Percentiles rank a stretch among this genome's conserved stretches.
These are phyloP conservation scores for Perithous albicinctus DNA, from an alignment of 2,888 invertebrate species.

Conservation along the genomic window DNA sequence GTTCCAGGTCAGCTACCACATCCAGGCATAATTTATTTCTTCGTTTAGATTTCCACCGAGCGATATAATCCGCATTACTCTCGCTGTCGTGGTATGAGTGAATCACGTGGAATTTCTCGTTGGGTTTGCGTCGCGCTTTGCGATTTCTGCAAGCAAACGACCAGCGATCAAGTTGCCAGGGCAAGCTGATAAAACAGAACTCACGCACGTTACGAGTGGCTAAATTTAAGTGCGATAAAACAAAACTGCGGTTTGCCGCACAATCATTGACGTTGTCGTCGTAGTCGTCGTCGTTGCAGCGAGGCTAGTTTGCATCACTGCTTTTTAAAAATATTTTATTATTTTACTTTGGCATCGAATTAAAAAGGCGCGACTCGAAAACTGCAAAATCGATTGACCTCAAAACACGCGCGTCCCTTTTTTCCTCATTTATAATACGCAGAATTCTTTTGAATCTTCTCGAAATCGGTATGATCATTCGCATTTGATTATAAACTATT, in stretches of 20 bases:
- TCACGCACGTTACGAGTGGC: not conserved
- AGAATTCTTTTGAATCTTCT: not conserved
- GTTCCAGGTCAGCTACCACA: not conserved
- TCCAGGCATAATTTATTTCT: conserved; percentile 8
- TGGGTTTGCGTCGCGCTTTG: not conserved
- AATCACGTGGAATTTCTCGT: not conserved
- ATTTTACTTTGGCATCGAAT: not conserved
- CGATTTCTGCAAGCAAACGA: conserved; percentile 6
- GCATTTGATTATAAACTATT: not conserved
- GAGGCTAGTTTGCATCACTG: not conserved
- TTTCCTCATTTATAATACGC: not conserved
- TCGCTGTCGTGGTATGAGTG: not conserved
- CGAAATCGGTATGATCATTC: not conserved
- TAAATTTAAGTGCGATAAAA: conserved; percentile 40
- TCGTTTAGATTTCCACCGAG: conserved; percentile 4
- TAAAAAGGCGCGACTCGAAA: not conserved
- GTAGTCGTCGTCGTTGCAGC: not conserved
- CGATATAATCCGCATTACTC: conserved; percentile 1
- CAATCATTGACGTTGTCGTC: not conserved
- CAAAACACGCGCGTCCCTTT: not conserved
- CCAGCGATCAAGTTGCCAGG: conserved; percentile 30
- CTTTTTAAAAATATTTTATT: not conserved
- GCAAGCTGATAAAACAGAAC: conserved; percentile 36
- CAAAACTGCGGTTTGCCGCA: not conserved
- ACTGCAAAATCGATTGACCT: not conserved